Percentiles rank a stretch among this genome's conserved stretches.
phyloP scores from a whole-genome alignment of 2,888 invertebrate genomes.

The Protonemura montana region DNA sequence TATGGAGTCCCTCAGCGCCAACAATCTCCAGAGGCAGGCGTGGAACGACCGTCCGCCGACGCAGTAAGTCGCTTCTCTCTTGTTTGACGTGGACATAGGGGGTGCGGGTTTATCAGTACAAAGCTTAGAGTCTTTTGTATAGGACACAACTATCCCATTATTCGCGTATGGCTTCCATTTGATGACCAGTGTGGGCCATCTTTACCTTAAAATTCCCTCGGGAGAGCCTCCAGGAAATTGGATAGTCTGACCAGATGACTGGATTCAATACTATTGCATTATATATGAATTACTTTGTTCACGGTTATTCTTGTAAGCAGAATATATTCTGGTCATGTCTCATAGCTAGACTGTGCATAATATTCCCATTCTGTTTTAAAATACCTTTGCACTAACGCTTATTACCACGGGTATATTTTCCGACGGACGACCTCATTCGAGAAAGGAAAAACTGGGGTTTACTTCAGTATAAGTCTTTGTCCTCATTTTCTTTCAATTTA shows the following conservation, averaged over 20 bases:
- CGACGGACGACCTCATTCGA: conserved; percentile 28
- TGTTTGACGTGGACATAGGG: too few relatives aligned
- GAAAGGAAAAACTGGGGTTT: not conserved
- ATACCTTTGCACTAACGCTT: not conserved
- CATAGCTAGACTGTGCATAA: not conserved
- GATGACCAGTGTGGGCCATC: too few relatives aligned
- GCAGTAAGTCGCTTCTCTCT: not conserved
- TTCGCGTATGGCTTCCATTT: too few relatives aligned
- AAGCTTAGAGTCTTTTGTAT: too few relatives aligned
- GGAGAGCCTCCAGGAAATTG: too few relatives aligned
- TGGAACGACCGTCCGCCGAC: conserved; percentile 48
- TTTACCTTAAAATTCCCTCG: too few relatives aligned
- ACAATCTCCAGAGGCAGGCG: conserved; percentile 58
- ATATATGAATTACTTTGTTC: too few relatives aligned
- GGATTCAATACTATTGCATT: too few relatives aligned
- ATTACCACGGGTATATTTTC: not conserved
- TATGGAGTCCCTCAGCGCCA: conserved; percentile 68
- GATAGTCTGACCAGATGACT: too few relatives aligned
- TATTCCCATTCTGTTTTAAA: not conserved
- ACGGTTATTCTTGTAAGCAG: not conserved
- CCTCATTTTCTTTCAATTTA: not conserved
- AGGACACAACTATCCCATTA: too few relatives aligned
- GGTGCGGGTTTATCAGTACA: too few relatives aligned
- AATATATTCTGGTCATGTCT: not conserved
- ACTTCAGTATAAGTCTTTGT: not conserved